Conservation (phyloP, 2,797 vertebrate species). For the Pelodytes ibericus region DNA sequence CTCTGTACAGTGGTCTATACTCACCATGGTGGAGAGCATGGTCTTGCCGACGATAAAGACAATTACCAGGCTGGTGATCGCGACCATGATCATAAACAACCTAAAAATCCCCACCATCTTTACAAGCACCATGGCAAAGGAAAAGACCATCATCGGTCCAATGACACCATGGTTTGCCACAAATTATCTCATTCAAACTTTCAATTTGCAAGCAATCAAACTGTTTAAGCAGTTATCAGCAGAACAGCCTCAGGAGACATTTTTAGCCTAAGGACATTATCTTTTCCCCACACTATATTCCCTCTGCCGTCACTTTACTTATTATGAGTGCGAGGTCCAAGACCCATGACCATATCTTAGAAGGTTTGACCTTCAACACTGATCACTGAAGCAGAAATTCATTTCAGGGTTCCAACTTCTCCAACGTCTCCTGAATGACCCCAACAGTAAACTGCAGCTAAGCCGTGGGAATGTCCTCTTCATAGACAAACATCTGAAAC, state of each 20-base stretch:
- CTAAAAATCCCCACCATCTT: not conserved
- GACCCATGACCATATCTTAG: constrained; percentile 82
- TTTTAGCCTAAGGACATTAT: constrained; percentile 81
- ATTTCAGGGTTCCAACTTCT: constrained; percentile 76
- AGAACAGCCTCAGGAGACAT: too few relatives aligned
- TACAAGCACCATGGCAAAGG: constrained; percentile 21
- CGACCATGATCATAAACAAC: constrained; percentile 18
- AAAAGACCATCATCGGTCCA: constrained; percentile 15
- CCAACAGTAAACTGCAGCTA: constrained; percentile 60
- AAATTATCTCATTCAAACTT: constrained; percentile 68
- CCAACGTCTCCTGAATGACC: constrained; percentile 65
- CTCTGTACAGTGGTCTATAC: constrained; percentile 54
- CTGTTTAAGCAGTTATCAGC: constrained; percentile 77
- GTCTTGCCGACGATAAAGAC: too few relatives aligned
- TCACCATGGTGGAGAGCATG: not conserved
- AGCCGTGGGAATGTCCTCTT: constrained; percentile 80
- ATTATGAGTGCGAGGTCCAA: constrained; percentile 77
- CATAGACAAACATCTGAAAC: constrained; percentile 69
- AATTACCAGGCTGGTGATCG: not conserved
- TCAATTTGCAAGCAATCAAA: constrained; percentile 76
- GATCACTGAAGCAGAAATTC: constrained; percentile 68
- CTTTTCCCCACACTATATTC: constrained; percentile 86
- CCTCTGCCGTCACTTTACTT: constrained; percentile 83
- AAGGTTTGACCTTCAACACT: constrained; percentile 75
- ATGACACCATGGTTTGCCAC: constrained; percentile 5